Base-by-base conservation (phyloP, 1,140 invertebrate genomes). In the Halictus rubicundus region DNA sequence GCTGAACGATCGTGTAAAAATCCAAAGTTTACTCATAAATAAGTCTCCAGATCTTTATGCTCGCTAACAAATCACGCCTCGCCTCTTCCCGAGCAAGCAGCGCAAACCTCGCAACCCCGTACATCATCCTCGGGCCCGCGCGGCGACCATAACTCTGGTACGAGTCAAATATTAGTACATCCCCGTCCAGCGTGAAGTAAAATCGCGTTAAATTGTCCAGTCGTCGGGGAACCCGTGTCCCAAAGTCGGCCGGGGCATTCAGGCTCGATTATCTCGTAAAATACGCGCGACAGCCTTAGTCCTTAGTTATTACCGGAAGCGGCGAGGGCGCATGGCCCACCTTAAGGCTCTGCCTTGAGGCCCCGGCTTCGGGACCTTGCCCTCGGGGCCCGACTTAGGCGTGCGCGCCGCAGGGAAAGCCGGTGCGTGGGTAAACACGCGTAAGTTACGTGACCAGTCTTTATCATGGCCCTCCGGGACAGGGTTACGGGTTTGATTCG, bases 361-460 rank as follows among this genome's bases (percentile, higher is more conserved):
- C 32, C 32, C 32, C 5, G 32, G 2, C 32, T 32, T 32, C 32
- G 32, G 32, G 32, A 32, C 32, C 32, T 32, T 5, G 32, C 32
- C 32, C 10, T 12, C 2, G 52, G 0, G 14, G n/a, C 54, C 54
- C 54, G 21, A n/a, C 21, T 57, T 57, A 57, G 7, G 54, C 19
- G 54, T 21, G n/a, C 8, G 54, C 7, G 54, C n/a, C 68, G 77
- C 52, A 81, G 68, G 73, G 75, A 86, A 86, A 83, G 68, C 81
- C 85, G 49, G 63, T 87, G 84, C 77, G 80, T 83, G 81, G 85
- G 81, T 86, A 87, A 87, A 87, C 85, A 87, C 63, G 75, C 78
- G 83, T 87, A 84, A 87, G 85, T 82, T 84, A 84, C 84, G 84
- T 84, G 85, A 84, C 84, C 78, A 60, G 78, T 87, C 72, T 87